Base-by-base conservation (phyloP, 2,113 vertebrate species). In the Anoura caudifer region DNA sequence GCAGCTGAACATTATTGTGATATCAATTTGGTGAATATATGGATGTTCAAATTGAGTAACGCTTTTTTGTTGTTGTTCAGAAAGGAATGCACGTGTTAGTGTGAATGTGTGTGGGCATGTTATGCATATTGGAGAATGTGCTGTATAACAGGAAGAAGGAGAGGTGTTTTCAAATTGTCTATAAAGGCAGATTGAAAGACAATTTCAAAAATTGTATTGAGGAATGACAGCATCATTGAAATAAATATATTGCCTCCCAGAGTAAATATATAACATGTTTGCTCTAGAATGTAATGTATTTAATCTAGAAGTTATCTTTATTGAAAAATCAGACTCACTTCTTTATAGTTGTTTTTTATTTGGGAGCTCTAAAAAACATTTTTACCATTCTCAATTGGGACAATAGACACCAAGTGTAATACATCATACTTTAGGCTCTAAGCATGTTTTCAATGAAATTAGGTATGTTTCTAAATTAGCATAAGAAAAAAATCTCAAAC, bases 401-500 rank as follows among this genome's bases (percentile, higher is more conserved):
- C 87, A 79, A 7, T 75, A 43, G 54, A 91, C 63, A 20, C 65
- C 59, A 81, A 90, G 19, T n/a, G 52, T 47, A 86, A 76, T 90
- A 83, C 70, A 67, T 45, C 75, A 45, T 36, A 54, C 63, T 92
- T 88, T 85, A 88, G 38, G 15, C 13, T 69, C 38, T 72, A 38
- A 36, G 47, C 36, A 36, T 95, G 45, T 97, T 96, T 97, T 96
- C 91, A 73, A 45, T 97, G 87, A 97, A 97, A 97, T 75, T 65
- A 94, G 89, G 63, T 92, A 87, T 85, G 54, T 91, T 88, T 91
- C 54, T 89, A 88, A 90, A 56, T 31, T 65, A 69, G 16, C 41
- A 43, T 65, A 52, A 82, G 41, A 17, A 84, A 70, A 69, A 87
- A 85, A 31, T 19, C 20, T 93, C 28, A 94, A 91, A 69, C 12